Conservation (phyloP, 2,888 invertebrate species). For the Palloptera scutellata region DNA sequence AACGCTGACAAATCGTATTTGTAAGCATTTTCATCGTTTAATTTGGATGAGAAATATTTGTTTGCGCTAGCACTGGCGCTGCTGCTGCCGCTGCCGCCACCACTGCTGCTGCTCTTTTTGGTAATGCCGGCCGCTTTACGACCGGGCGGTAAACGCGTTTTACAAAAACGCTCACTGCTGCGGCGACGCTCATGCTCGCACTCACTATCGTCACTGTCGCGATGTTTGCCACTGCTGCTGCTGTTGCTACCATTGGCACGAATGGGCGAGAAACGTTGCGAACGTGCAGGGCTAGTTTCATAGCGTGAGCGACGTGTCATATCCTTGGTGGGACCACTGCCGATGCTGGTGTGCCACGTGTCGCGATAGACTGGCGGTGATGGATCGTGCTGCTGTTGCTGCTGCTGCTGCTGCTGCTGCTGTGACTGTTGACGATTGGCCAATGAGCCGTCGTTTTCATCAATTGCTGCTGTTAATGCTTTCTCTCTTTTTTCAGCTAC, state of each 20-base stretch:
- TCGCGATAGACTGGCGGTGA: constrained; percentile 26
- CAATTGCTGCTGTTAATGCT: constrained; percentile 32
- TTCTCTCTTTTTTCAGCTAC: constrained; percentile 28
- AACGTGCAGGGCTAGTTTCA: constrained; percentile 64
- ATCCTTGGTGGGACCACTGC: constrained; percentile 47
- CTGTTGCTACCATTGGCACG: constrained; percentile 43
- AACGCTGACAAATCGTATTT: constrained; percentile 61
- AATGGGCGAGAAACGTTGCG: constrained; percentile 61
- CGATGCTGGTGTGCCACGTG: constrained; percentile 13
- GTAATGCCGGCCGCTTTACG: constrained; percentile 63
- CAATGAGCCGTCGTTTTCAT: constrained; percentile 56
- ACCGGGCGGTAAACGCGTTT: constrained; percentile 69
- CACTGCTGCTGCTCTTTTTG: constrained; percentile 52
- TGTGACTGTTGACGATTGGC: constrained; percentile 50
- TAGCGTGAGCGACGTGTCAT: constrained; percentile 52
- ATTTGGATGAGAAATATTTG: constrained; percentile 51
- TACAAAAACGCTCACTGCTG: constrained; percentile 72
- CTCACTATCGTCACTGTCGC: constrained; percentile 67
- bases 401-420: constrained; percentile 23
- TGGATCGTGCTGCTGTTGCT: constrained; percentile 21
- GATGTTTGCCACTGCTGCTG: constrained; percentile 39
- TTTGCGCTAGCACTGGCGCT: constrained; percentile 43
- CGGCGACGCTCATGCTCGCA: constrained; percentile 72
- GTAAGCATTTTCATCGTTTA: constrained; percentile 61
- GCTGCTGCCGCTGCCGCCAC: constrained; percentile 47